These are phyloP conservation scores for Exaiptasia diaphana DNA, from an alignment of 64 coral and sea anemone species.

Conservation along the genomic window DNA sequence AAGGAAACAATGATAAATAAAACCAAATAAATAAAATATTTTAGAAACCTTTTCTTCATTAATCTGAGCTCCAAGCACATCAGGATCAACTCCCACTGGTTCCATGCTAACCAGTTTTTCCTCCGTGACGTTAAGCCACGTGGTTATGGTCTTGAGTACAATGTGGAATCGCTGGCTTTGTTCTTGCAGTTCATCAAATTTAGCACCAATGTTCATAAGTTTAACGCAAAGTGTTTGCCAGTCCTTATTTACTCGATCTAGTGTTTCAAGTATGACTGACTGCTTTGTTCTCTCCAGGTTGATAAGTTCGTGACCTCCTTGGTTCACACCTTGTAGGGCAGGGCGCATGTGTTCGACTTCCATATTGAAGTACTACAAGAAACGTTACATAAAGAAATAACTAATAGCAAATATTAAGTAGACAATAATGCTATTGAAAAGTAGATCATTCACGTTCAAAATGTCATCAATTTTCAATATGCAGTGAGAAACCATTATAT, in stretches of 20 bases:
- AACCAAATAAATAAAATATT: too few species aligned
- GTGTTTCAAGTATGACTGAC: conserved; percentile 79
- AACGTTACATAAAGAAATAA: not conserved
- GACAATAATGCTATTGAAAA: too few species aligned
- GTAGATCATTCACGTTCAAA: not conserved
- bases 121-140: conserved; percentile 85
- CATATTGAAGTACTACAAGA: conserved; percentile 73
- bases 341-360: conserved; percentile 85
- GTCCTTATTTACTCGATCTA: conserved; percentile 88
- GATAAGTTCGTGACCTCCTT: conserved; percentile 94
- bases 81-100: conserved; percentile 83
- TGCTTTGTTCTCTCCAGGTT: conserved; percentile 84
- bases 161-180: conserved; percentile 82
- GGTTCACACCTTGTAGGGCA: conserved; percentile 87
- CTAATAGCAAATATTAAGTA: too few species aligned
- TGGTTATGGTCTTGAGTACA: conserved; percentile 60
- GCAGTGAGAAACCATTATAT: not conserved
- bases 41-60: conserved; percentile 80
- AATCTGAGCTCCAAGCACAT: conserved; percentile 83
- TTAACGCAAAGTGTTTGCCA: conserved; percentile 93
- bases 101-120: conserved; percentile 72
- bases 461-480: not conserved
- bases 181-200: conserved; percentile 78
- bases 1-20: too few species aligned
- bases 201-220: conserved; percentile 74